Conservation (phyloP, 2,888 invertebrate species). For the Neoitamus cyanurus region DNA sequence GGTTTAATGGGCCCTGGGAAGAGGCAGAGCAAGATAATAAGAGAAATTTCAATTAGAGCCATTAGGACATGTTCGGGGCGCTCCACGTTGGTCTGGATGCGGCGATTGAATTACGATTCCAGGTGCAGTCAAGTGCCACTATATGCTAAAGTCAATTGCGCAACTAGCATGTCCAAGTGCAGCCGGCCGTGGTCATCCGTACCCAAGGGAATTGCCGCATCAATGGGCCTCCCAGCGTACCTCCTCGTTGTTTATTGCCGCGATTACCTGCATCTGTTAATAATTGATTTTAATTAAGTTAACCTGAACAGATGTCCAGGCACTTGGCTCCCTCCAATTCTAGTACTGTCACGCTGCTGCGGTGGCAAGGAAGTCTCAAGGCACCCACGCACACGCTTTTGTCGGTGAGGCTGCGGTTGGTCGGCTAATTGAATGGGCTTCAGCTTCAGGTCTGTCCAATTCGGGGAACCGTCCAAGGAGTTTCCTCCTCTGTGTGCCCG, state of each 20-base stretch:
- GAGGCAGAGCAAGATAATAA: neutral
- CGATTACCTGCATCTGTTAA: conserved; percentile 20
- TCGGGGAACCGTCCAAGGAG: neutral
- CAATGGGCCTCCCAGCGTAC: neutral
- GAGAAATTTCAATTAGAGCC: conserved; percentile 28
- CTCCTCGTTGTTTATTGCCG: neutral
- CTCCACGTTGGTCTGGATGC: neutral
- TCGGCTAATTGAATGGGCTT: conserved; percentile 18
- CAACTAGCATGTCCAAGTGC: neutral
- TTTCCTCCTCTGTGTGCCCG: neutral
- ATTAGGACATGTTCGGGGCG: conserved; percentile 3
- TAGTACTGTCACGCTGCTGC: neutral
- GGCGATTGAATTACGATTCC: conserved; percentile 9
- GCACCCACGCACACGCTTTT: conserved; percentile 3
- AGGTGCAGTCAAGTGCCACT: neutral
- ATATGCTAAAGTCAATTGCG: conserved; percentile 22
- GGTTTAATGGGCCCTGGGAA: neutral
- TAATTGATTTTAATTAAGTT: conserved; percentile 33
- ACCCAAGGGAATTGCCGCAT: neutral
- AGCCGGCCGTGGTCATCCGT: neutral
- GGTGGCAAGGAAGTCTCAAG: neutral
- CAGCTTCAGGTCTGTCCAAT: neutral
- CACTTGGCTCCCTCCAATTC: neutral
- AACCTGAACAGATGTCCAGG: conserved; percentile 2
- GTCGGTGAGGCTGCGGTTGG: neutral